Evolutionary conservation across 1,140 invertebrate species (phyloP), one percentile per base, ranked within the genome.

Genomic region (Cyrtorhinus lividipennis): DNA sequence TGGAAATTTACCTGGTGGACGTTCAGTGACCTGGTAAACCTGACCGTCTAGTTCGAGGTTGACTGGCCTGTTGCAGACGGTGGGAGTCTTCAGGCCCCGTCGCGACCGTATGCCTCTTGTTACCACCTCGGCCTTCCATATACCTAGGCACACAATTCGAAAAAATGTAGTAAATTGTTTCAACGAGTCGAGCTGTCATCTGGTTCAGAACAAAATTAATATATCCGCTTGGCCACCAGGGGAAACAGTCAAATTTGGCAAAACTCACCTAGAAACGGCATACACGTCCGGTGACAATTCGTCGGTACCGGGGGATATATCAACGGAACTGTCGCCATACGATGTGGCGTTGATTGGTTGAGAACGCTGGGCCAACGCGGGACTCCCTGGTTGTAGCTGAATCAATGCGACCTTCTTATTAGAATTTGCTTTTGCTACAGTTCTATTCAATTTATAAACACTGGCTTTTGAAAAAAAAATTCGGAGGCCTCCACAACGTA

Each of bases 1-100:
- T n/a, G n/a, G n/a, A n/a, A n/a, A n/a, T 24, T 74, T 78, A 93
- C 90, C 90, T 79, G 90, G 85, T 61, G 85, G 89, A 68, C 88
- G 76, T 72, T 92, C 88, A 65, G 87, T 91, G 0, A 93, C 90
- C 88, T 0, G 85, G 79, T 10, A 92, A 75, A 65, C 89, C 89
- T 26, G 85, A 86, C 57, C 87, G 77, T 67, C 89, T 77, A 62
- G 86, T 85, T 67, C 88, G 78, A 66, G 71, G 75, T 66, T 73
- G 78, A 62, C 69, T 75, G 64, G 56, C 62, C 70, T 58, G 74
- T 73, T 53, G 72, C 65, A 23, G 66, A 59, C 77, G 75, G 69
- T 84, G 82, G 0, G 80, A 77, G 67, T 80, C 78, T 61, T 77
- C 73, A 12, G 74, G 67, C 63, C 74, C 74, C 63, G 79, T 70